Percentiles rank a stretch among this genome's conserved stretches.
Evolutionary conservation across 2,888 invertebrate genomes (phyloP).

Genomic region (Drosophila mimetica): DNA sequence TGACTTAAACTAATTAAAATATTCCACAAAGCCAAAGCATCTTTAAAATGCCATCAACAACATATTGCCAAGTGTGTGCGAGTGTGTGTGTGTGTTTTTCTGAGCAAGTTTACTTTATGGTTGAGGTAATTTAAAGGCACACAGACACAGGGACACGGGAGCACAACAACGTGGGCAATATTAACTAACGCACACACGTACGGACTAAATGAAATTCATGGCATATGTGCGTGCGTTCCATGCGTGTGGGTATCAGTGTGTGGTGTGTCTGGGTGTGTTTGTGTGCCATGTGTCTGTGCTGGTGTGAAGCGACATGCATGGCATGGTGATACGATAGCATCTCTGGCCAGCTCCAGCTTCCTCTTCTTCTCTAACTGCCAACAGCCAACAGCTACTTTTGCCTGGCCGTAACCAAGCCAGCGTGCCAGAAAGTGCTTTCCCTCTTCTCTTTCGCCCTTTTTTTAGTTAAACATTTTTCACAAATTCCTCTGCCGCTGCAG

Average conservation of each 20-base stretch:
- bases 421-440: slow-evolving; percentile 44
- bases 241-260: slow-evolving; percentile 31
- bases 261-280: background rate
- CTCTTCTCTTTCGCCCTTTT: slow-evolving; percentile 14
- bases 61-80: slow-evolving; percentile 49
- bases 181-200: slow-evolving; percentile 79
- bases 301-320: slow-evolving; percentile 70
- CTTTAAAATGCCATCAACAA: slow-evolving; percentile 65
- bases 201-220: slow-evolving; percentile 77
- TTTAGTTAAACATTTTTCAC: slow-evolving; percentile 36
- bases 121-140: slow-evolving; percentile 76
- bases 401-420: slow-evolving; percentile 36
- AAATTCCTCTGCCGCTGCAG: slow-evolving; percentile 69
- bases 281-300: slow-evolving; percentile 9
- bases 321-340: slow-evolving; percentile 76
- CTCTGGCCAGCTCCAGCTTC: slow-evolving; percentile 48
- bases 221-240: slow-evolving; percentile 75
- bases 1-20: slow-evolving; percentile 60
- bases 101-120: slow-evolving; percentile 66
- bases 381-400: slow-evolving; percentile 56
- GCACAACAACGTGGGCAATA: slow-evolving; percentile 64
- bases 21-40: slow-evolving; percentile 38
- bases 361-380: slow-evolving; percentile 20
- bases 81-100: slow-evolving; percentile 3
- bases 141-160: slow-evolving; percentile 41